Percentiles rank a stretch among this genome's conserved stretches.
phyloP scores from a whole-genome alignment of 2,888 invertebrate species.

The Zootermopsis nevadensis region DNA sequence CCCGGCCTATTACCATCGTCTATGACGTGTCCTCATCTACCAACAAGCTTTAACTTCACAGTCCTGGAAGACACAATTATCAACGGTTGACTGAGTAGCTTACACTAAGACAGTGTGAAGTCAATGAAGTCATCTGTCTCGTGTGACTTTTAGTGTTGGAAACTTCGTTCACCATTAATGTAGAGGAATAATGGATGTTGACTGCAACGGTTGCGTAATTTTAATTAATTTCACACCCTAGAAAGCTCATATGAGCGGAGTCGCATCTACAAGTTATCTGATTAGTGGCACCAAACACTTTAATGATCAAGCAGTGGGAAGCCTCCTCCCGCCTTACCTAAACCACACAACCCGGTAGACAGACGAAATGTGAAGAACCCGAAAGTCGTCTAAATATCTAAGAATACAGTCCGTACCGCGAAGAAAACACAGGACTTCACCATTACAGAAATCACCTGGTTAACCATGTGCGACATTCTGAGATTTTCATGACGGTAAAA shows the following conservation, averaged over 20 bases:
- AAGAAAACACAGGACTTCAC: no score
- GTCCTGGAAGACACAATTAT: constrained; percentile 1
- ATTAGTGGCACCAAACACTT: constrained; percentile 11
- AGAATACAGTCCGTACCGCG: no score
- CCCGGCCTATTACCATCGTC: no score
- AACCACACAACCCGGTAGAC: no score
- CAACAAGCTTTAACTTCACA: not conserved
- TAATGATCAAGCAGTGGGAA: constrained; percentile 1
- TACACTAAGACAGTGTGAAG: not conserved
- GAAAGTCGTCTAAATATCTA: no score
- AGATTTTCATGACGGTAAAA: no score
- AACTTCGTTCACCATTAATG: not conserved
- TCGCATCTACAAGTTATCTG: not conserved
- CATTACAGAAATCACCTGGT: no score
- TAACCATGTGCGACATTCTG: no score
- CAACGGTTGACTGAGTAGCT: not conserved
- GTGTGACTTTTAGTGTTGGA: not conserved
- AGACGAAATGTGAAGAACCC: no score
- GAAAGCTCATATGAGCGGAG: not conserved
- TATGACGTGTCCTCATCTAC: not conserved
- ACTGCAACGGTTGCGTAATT: constrained; percentile 14
- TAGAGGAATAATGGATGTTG: constrained; percentile 4
- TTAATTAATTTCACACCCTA: constrained; percentile 25
- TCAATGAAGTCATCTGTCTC: not conserved
- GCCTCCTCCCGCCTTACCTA: not conserved